Base-by-base conservation (phyloP, 1,140 invertebrate genomes). In the Drosophila ohnishii region DNA sequence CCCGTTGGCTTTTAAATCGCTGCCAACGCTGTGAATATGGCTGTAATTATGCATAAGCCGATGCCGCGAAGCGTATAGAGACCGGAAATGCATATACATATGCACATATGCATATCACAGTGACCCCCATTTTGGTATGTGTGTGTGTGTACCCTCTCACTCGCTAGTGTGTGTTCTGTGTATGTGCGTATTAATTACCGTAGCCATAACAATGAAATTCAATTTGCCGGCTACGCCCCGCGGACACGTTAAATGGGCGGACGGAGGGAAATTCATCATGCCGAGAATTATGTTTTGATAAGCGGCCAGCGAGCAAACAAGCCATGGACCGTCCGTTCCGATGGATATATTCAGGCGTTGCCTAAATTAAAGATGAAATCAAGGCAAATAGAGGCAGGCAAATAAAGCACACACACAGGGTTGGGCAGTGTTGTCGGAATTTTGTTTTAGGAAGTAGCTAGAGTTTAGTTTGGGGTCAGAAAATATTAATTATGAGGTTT, bases 341-440 rank as follows among this genome's bases (percentile, higher is more conserved):
- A 55, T 48, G 47, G 55, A 35, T 16, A 56, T 32, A 47, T 34
- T 34, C 53, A 47, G 50, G 58, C 61, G 65, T 47, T 66, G 66
- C 60, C 50, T 34, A 85, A 83, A 84, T 83, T 84, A 72, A 84
- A 84, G 80, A 84, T 85, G 73, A 74, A 84, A 85, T 80, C 81
- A 80, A 76, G 64, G 70, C 80, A 83, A 83, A 82, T 75, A 82
- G 37, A 66, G 57, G 51, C 64, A 35, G 58, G 40, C 80, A 79
- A 66, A 83, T 65, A 78, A 60, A 58, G 28, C 56, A 6, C 4
- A 45, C 55, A 61, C n/a, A 42, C 22, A 40, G 30, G 55, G 22
- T 8, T 10, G 7, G 19, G 8, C 34, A 37, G 51, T 55, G 51
- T 3, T 55, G 51, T 2, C 14, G 14, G 47, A 32, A 50, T 16